Evolutionary conservation across 2,113 vertebrate species (phyloP).

Genomic region (Ptychochromis oligacanthus): DNA sequence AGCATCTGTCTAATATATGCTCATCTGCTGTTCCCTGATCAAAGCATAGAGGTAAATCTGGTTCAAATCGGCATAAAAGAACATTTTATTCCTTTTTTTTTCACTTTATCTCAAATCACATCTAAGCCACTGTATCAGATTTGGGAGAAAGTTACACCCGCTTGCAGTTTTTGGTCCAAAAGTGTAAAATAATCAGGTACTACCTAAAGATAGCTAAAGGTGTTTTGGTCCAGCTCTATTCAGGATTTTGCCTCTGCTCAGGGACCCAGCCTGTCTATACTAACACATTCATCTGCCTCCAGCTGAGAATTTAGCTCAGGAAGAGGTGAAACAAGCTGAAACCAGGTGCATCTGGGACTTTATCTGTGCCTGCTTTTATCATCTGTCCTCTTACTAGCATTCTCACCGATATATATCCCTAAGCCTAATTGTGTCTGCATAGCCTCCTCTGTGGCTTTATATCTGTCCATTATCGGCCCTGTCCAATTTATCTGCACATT

Average conservation of each 20-base stretch:
- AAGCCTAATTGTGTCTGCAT: constrained; percentile 55
- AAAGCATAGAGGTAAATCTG: neutral
- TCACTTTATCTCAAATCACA: constrained; percentile 11
- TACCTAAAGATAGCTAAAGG: neutral
- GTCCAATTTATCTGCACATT: constrained; percentile 59
- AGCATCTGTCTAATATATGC: neutral
- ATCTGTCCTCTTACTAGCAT: constrained; percentile 36
- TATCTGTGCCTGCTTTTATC: constrained; percentile 52
- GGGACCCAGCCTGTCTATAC: neutral
- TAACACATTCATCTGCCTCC: constrained; percentile 19
- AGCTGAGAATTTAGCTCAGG: constrained; percentile 4
- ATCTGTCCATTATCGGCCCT: constrained; percentile 47
- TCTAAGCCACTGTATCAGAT: neutral
- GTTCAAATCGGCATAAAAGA: neutral
- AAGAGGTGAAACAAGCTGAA: constrained; percentile 20
- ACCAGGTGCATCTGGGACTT: constrained; percentile 45
- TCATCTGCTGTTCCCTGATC: neutral
- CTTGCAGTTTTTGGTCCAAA: neutral
- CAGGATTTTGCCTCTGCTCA: neutral
- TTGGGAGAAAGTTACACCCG: neutral
- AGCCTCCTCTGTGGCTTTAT: constrained; percentile 55
- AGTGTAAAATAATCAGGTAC: constrained; percentile 1
- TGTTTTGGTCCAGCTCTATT: constrained; percentile 2
- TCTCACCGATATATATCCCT: constrained; percentile 50
- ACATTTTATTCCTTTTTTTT: neutral